Evolutionary conservation across 2,797 vertebrate genomes (phyloP).

Genomic region (Valencia hispanica): DNA sequence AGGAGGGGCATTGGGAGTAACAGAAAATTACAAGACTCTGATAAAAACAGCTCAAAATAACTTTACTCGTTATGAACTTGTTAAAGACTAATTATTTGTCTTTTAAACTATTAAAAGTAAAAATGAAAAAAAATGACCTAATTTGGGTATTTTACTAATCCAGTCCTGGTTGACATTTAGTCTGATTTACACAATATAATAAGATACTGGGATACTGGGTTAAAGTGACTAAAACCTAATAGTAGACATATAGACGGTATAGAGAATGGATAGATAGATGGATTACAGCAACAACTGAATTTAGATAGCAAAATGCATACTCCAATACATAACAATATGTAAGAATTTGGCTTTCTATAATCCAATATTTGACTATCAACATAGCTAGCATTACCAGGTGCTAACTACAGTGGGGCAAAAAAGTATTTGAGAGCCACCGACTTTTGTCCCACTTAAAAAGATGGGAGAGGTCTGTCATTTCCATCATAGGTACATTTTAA

Average conservation of each 20-base stretch:
- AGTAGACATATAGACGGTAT: not conserved
- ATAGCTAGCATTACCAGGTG: too few species aligned
- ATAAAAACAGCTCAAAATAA: not conserved
- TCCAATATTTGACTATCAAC: too few species aligned
- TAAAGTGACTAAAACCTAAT: not conserved
- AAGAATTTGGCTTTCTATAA: not conserved
- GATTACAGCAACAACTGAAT: too few species aligned
- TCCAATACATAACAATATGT: not conserved
- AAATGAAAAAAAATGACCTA: not conserved
- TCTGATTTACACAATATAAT: too few species aligned
- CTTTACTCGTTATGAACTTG: not conserved
- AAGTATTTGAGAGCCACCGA: too few species aligned
- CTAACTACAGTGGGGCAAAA: too few species aligned
- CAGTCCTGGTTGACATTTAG: not conserved
- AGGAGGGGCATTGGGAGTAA: not conserved
- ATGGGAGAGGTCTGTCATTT: too few species aligned
- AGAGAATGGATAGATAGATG: too few species aligned
- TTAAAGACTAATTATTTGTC: not conserved
- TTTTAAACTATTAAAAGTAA: not conserved
- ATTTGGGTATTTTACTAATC: not conserved
- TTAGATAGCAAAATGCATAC: not conserved
- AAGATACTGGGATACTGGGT: too few species aligned
- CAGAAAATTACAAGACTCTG: not conserved
- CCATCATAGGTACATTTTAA: too few species aligned
- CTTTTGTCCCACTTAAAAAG: too few species aligned